Evolutionary conservation across 2,888 invertebrate genomes (phyloP), one percentile per base, ranked within the genome.

Genomic region (Junonia oenone): DNA sequence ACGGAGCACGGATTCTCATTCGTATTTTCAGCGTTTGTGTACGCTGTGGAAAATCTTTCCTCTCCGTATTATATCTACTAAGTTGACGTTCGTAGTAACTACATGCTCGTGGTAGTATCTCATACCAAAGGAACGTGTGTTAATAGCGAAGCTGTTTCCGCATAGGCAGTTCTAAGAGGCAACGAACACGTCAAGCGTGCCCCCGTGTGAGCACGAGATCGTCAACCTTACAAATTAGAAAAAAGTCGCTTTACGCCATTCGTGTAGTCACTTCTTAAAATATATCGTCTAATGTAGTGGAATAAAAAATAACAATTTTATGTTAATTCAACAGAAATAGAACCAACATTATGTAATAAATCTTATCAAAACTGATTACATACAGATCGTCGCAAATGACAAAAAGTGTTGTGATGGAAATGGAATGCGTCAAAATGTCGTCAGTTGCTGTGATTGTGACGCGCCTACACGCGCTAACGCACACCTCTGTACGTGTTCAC

Each of bases 201-300:
- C 78, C 78, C 76, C 81, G 82, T 84, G 82, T 80, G 85, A 83
- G 83, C 83, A 76, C 67, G 83, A 78, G 88, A 87, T 79, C 89
- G 87, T 81, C 87, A 90, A 90, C 88, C 89, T 89, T 87, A 84
- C 81, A 75, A 85, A 86, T 84, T 85, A 81, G 81, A 87, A 85
- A 88, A 85, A 86, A 83, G 27, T 78, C 72, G 73, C 71, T 79
- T 78, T 80, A 78, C 78, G 71, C 75, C 68, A 71, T 68, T 59
- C 51, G 49, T 55, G 51, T 58, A 53, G 56, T 59, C 59, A 55
- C 40, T 33, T 19, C 11, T 40, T 49, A 53, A 56, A 43, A 50
- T 50, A 43, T 40, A 54, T 50, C 22, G n/a, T 43, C 19, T 17
- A 38, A 48, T 13, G 15, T 38, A 14, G 29, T 31, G 35, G 6